Percentiles rank a stretch among this genome's conserved stretches.
Conservation (phyloP, 2,113 vertebrate genomes). For the Scartelaos histophorus region DNA sequence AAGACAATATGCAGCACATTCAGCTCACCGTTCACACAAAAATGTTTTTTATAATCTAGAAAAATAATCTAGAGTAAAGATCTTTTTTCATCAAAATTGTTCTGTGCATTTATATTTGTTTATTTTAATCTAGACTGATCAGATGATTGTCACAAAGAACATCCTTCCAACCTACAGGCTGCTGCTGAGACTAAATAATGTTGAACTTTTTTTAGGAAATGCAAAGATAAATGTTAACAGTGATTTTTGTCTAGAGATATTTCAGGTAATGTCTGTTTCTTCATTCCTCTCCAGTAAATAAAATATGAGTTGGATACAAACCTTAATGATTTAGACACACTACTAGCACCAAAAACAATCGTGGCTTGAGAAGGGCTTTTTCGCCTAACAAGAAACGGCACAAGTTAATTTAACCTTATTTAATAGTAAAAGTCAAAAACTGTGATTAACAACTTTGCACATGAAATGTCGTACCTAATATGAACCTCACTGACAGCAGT, state of each 20-base stretch:
- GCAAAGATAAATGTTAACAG: no score
- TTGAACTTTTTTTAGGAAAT: no score
- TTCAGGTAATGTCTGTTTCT: not conserved
- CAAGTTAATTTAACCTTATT: not conserved
- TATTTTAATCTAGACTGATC: conserved; percentile 75
- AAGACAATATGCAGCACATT: not conserved
- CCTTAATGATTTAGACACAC: conserved; percentile 46
- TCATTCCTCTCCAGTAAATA: rapidly evolving
- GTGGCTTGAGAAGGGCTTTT: conserved; percentile 42
- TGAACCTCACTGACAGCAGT: conserved; percentile 43
- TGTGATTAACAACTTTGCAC: not conserved
- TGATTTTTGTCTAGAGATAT: not conserved
- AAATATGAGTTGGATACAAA: conserved; percentile 15
- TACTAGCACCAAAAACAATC: conserved; percentile 37
- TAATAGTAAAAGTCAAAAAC: not conserved
- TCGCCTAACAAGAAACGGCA: conserved; percentile 45
- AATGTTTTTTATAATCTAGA: not conserved
- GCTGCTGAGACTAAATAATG: conserved; percentile 67
- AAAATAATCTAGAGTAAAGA: conserved; percentile 29
- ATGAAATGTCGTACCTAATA: conserved; percentile 49
- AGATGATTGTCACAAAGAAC: conserved; percentile 74
- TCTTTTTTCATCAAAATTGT: conserved; percentile 33
- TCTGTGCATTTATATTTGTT: not conserved
- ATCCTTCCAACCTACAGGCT: conserved; percentile 55
- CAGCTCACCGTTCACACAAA: not conserved